phyloP scores from a whole-genome alignment of 2,888 invertebrate genomes.

The Lacanobia oleracea region DNA sequence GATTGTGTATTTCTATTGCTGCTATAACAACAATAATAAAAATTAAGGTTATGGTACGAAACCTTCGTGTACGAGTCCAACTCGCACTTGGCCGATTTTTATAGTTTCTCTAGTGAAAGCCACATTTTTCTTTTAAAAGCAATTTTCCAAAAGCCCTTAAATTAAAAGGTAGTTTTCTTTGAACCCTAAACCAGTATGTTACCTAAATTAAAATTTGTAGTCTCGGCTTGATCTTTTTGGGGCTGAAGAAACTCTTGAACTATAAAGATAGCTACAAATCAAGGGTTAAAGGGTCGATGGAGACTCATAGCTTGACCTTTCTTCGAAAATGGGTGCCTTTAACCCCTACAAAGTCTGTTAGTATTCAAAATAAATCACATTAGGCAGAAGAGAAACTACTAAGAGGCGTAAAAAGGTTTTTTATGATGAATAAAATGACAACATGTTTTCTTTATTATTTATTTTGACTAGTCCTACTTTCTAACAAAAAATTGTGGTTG shows the following conservation, averaged over 20 bases:
- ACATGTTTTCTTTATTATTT: slow-evolving; percentile 32
- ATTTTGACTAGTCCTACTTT: slow-evolving; percentile 61
- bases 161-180: slow-evolving; percentile 24
- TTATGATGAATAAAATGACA: slow-evolving; percentile 18
- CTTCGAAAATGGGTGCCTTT: slow-evolving; percentile 1
- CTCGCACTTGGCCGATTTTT: too few species aligned
- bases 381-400: slow-evolving; percentile 13
- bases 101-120: too few species aligned
- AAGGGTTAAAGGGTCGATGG: slow-evolving; percentile 22
- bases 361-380: slow-evolving; percentile 41
- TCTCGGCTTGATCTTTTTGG: neutral
- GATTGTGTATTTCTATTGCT: too few species aligned
- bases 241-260: slow-evolving; percentile 16
- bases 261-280: slow-evolving; percentile 33
- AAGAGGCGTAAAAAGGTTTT: slow-evolving; percentile 10
- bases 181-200: neutral
- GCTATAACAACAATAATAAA: too few species aligned
- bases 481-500: slow-evolving; percentile 18
- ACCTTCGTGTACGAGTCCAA: too few species aligned
- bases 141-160: neutral
- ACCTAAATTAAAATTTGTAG: slow-evolving; percentile 10
- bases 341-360: slow-evolving; percentile 2
- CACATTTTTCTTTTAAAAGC: neutral
- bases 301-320: slow-evolving; percentile 36
- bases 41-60: too few species aligned